Evolutionary conservation across 2,888 invertebrate genomes (phyloP), one percentile per base, ranked within the genome.

Genomic region (Margaritifera margaritifera): DNA sequence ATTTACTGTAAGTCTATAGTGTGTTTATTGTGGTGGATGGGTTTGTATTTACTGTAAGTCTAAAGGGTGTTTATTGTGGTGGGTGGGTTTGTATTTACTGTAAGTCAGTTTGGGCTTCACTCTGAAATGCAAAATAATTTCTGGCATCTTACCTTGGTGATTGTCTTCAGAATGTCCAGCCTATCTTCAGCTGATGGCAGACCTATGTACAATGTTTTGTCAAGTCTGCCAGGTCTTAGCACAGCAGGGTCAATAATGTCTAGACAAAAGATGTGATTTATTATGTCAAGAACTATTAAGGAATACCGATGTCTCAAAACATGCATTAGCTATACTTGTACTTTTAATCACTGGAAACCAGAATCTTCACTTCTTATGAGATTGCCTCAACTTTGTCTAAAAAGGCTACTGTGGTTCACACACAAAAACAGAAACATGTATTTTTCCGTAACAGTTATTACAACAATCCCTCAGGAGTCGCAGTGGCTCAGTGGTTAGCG

Each of bases 221-320:
- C 88, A 42, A 89, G 78, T 53, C 87, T 71, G 0, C 99, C 99
- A 0, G 95, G 95, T 84, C 97, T 92, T 72, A 99, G 90, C 55
- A 99, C 94, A 0, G 99, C 99, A 4, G 97, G 95, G 90, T 99
- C 99, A 68, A 99, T 94, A 27, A 98, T 97, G 86, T 99, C 91
- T 90, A 79, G 5, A 84, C 42, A 42, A 42, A 42, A 22, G 15
- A 19, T 15, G 24, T 24, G 15, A 56, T 42, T 42, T 42, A 42
- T 8, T 11, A 42, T 42, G 42, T 42, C 11, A 42, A 42, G 11
- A 42, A 42, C 3, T 42, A 42, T 42, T 42, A 42, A 11, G 15
- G 11, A 42, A 42, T 4, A 11, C 15, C 2, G 15, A 42, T 15
- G 3, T 42, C 15, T 42, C 42, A 42, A 42, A 42, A 11, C 15